These are phyloP conservation scores for Spheniscus humboldti DNA, from an alignment of 2,797 vertebrate genomes.

Conservation along the genomic window DNA sequence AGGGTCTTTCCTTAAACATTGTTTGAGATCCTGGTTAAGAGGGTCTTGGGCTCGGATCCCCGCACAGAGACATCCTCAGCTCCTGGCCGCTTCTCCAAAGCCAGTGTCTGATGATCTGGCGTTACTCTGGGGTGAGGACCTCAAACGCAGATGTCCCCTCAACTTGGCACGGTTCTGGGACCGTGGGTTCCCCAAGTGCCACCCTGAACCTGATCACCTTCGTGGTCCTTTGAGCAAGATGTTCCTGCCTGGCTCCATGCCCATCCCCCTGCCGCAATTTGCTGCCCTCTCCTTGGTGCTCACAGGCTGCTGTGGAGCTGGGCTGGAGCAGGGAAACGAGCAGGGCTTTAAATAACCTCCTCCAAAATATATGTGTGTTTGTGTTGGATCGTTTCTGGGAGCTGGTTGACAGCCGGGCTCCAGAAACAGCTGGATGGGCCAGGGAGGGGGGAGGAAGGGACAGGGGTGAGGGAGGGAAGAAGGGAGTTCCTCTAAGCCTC, in stretches of 20 bases:
- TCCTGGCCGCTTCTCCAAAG: neutral
- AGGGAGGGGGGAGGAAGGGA: neutral
- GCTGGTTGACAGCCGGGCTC: neutral
- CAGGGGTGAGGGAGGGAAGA: neutral
- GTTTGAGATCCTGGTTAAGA: neutral
- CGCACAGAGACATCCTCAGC: neutral
- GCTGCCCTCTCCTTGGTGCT: neutral
- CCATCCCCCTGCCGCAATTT: neutral
- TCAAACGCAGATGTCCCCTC: neutral
- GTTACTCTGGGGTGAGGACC: neutral
- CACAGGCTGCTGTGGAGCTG: neutral
- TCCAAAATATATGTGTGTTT: neutral
- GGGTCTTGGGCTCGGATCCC: neutral
- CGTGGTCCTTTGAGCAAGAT: neutral
- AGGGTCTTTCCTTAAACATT: neutral
- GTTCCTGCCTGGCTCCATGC: neutral
- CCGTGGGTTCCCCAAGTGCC: neutral
- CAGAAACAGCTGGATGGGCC: neutral
- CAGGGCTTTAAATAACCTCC: slow-evolving; percentile 17
- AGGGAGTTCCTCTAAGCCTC: neutral
- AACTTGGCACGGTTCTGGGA: neutral
- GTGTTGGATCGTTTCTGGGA: neutral
- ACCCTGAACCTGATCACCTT: neutral
- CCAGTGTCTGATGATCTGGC: neutral
- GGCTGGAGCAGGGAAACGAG: neutral